Base-by-base conservation (phyloP, 2,113 vertebrate species). In the Crocuta crocuta region DNA sequence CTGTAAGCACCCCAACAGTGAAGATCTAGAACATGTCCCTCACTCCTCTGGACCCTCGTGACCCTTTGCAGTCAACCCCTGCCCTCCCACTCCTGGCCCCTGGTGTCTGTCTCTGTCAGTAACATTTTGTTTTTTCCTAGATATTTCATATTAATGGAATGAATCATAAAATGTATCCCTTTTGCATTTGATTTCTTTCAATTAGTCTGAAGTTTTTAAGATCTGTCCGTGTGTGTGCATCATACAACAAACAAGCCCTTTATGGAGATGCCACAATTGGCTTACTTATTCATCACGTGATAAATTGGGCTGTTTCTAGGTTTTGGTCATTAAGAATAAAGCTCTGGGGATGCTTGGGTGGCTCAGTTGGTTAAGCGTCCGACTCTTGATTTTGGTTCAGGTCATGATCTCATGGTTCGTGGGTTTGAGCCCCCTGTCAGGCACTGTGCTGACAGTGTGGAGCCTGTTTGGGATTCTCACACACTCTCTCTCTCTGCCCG, bases 311-410 rank as follows among this genome's bases (percentile, higher is more conserved):
- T 84, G n/a, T 78, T 95, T 90, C 48, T n/a, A 68, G 95, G 66
- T 61, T 82, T n/a, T 15, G 45, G 43, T 61, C 73, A 48, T 55
- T 48, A 92, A 81, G 43, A 95, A 89, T 91, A 89, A 95, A 92
- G 55, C 81, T 71, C 85, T 71, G 15, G 53, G 15, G 53, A 15
- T 17, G 21, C 58, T 19, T 61, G 19, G 58, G 58, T 61, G 58
- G 58, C 58, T 61, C 21, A 61, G 58, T 61, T 0, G 1, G 58
- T 61, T 61, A 61, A 23, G 21, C 7, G 8, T 55, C 53, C 15
- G 15, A 15, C 53, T 55, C 53, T 55, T 23, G 21, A 61, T 19
- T 61, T 61, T 23, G 58, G 58, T 8, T 61, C 58, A 61, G 58
- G 58, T 61, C 19, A 61, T 61, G 58, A 61, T 23, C 55, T 21